A percentile compares a stretch with the other conserved stretches of the same genome.
phyloP scores from a whole-genome alignment of 2,888 invertebrate species.

The Agrenia bidenticulata region DNA sequence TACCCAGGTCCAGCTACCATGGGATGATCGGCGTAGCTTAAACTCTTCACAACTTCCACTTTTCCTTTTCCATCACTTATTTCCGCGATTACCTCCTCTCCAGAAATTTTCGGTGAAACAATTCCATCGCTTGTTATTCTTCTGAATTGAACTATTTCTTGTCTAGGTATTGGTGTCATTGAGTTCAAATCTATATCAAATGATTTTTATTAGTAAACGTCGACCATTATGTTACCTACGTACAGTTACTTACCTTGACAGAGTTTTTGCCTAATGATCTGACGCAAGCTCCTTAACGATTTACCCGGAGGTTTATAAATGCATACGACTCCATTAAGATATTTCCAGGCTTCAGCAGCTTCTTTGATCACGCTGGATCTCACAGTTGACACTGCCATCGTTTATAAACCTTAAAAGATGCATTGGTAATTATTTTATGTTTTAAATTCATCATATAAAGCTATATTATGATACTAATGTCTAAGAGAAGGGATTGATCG shows the following conservation, averaged over 20 bases:
- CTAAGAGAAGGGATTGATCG: too few species aligned
- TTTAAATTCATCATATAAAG: too few species aligned
- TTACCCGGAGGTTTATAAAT: constrained; percentile 74
- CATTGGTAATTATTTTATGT: too few species aligned
- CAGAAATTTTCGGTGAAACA: too few species aligned
- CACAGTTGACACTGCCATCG: too few species aligned
- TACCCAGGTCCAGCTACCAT: constrained; percentile 76
- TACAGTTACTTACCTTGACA: constrained; percentile 73
- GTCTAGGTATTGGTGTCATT: constrained; percentile 64
- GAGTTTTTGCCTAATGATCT: constrained; percentile 65
- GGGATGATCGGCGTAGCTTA: constrained; percentile 73
- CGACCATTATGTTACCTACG: too few species aligned
- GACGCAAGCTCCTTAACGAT: constrained; percentile 56
- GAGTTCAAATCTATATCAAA: constrained; percentile 79
- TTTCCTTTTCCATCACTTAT: constrained; percentile 33
- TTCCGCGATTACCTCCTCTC: constrained; percentile 23
- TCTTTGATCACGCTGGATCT: constrained; percentile 38
- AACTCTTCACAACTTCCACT: constrained; percentile 61
- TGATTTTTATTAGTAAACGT: too few species aligned
- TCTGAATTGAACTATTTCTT: constrained; percentile 48
- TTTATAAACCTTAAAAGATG: too few species aligned
- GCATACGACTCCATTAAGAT: constrained; percentile 73
- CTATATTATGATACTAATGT: too few species aligned
- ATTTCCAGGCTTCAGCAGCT: constrained; percentile 62
- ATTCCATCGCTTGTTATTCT: constrained; percentile 23